phyloP scores from a whole-genome alignment of 2,888 invertebrate genomes.

The Ferrisia virgata region DNA sequence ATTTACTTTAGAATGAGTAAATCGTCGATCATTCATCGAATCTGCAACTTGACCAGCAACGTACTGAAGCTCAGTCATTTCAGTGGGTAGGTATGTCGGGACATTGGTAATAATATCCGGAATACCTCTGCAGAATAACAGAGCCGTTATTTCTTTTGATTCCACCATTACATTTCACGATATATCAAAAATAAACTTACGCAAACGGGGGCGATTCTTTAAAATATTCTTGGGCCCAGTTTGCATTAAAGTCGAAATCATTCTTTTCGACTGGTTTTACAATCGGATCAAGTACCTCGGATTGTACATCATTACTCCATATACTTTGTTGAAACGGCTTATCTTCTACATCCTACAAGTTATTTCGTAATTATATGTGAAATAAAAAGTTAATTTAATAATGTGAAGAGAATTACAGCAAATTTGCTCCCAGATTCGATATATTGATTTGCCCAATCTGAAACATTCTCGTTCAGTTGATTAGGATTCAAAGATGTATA shows the following conservation, averaged over 20 bases:
- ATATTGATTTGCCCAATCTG: slow-evolving; percentile 55
- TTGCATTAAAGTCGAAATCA: slow-evolving; percentile 33
- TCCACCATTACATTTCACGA: background rate
- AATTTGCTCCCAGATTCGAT: slow-evolving; percentile 57
- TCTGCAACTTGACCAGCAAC: slow-evolving; percentile 60
- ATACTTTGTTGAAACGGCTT: slow-evolving; percentile 36
- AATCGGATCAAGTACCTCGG: background rate
- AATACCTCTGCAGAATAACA: slow-evolving; percentile 18
- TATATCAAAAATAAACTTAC: background rate
- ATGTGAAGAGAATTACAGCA: slow-evolving; percentile 52
- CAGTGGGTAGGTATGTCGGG: slow-evolving; percentile 12
- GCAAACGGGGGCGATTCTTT: slow-evolving; percentile 36
- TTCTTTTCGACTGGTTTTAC: background rate
- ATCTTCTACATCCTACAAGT: slow-evolving; percentile 31
- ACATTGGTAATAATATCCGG: slow-evolving; percentile 33
- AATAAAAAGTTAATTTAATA: background rate
- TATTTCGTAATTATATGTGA: background rate
- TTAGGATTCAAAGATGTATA: background rate
- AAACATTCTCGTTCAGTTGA: slow-evolving; percentile 21
- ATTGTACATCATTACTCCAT: slow-evolving; percentile 19
- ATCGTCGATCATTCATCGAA: slow-evolving; percentile 64
- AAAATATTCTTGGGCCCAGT: slow-evolving; percentile 32
- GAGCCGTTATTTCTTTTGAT: background rate
- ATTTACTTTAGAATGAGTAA: slow-evolving; percentile 66
- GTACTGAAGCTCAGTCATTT: slow-evolving; percentile 53